Base-by-base conservation (phyloP, 2,888 invertebrate genomes). In the Idaea straminata region DNA sequence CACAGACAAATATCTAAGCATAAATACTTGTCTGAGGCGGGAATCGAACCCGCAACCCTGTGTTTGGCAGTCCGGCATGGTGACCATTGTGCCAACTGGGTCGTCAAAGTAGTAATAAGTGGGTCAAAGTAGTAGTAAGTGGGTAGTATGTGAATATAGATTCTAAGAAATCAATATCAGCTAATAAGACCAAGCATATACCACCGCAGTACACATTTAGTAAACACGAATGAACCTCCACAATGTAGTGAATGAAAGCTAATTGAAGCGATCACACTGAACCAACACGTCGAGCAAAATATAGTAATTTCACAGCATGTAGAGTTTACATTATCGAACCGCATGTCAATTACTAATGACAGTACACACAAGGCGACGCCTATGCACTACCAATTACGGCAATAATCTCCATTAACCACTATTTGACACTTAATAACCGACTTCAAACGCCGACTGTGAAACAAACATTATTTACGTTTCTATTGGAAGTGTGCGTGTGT, bases 401-500 rank as follows among this genome's bases (percentile, higher is more conserved):
- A 80, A 80, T 83, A 83, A 84, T 82, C 82, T 80, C 82, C 79
- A 83, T 82, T 80, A 79, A 78, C 68, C 81, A 79, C 82, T 86
- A 86, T 88, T 59, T 88, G 86, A 88, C 86, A 83, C 80, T 75
- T 83, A 79, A 85, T 86, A 84, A 86, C 81, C 79, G 81, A 25
- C 78, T 75, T 68, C 77, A 81, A 83, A 66, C 72, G 76, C 82
- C 81, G 83, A 76, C 80, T 82, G 78, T 81, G 80, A 83, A 83
- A 83, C 83, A 80, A 81, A 81, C 86, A 81, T 85, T 89, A 85
- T 87, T 81, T 66, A 66, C 69, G 62, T 65, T 67, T 67, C 67
- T 25, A 59, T 59, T 34, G 47, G 47, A 10, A 5, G 7, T 10
- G 47, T 47, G 47, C 34, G 59, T 59, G 16, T 59, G 34, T 59